A percentile compares a stretch with the other conserved stretches of the same genome.
Evolutionary conservation across 2,888 invertebrate species (phyloP).

Genomic region (Cryptus armator): DNA sequence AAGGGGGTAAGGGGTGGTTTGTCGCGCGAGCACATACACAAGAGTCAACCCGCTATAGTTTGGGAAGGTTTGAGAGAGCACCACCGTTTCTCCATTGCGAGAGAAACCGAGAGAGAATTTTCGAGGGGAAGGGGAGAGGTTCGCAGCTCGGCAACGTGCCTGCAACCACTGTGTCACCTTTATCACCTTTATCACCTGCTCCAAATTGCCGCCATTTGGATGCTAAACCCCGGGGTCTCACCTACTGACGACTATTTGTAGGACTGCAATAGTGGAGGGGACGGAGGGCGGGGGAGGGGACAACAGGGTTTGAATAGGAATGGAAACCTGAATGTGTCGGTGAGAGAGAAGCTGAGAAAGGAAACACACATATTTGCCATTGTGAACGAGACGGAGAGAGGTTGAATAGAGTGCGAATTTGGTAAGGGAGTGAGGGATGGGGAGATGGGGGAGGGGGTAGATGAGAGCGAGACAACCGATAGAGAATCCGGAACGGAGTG

Average conservation of each 20-base stretch:
- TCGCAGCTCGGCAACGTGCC: conserved; percentile 73
- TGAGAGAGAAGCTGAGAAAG: neutral
- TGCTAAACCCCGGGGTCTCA: conserved; percentile 83
- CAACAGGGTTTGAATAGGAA: conserved; percentile 23
- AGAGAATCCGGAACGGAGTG: conserved; percentile 61
- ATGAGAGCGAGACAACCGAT: conserved; percentile 24
- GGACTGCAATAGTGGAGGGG: conserved; percentile 68
- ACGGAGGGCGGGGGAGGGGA: neutral
- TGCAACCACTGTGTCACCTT: conserved; percentile 83
- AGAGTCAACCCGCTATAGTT: conserved; percentile 24
- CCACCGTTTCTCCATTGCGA: conserved; percentile 14
- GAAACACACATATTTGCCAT: conserved; percentile 17
- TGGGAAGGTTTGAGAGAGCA: conserved; percentile 40
- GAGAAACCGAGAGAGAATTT: conserved; percentile 11
- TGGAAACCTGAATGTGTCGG: conserved; percentile 7
- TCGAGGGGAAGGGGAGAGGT: conserved; percentile 41
- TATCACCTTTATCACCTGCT: conserved; percentile 85
- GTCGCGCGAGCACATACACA: conserved; percentile 44
- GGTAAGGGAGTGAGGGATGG: conserved; percentile 14
- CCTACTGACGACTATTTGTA: conserved; percentile 82
- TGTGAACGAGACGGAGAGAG: conserved; percentile 45
- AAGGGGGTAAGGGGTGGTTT: conserved; percentile 3
- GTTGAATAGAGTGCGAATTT: conserved; percentile 19
- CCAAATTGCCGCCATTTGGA: conserved; percentile 85
- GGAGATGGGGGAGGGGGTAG: neutral